Base-by-base conservation (phyloP, 2,888 invertebrate species). In the Tridacna gigas region DNA sequence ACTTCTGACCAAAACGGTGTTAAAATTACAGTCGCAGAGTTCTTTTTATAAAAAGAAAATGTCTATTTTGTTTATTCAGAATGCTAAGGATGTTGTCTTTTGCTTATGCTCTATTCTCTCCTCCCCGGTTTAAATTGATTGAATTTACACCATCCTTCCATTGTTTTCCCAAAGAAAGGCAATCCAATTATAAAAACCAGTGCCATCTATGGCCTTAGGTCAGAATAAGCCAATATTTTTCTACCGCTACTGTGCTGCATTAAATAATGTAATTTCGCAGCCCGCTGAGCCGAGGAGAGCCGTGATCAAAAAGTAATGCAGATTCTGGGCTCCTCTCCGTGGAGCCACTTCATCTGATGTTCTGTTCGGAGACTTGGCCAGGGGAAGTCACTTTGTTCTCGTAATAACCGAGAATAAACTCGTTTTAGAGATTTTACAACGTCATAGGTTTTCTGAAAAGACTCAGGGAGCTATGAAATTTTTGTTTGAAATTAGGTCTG, bases 181-280 rank as follows among this genome's bases (percentile, higher is more conserved):
- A 86, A 86, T 86, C 86, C 79, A 83, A 86, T 86, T 83, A 79
- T 48, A 67, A 51, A 37, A 56, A 18, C 45, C 47, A 71, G 66
- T 77, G 51, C 80, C 74, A 47, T 26, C 48, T 28, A 25, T 73
- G 76, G 82, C 86, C 82, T 65, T 51, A 63, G 86, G 86, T 84
- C 86, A 83, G 76, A 77, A 65, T 20, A 71, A 82, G 45, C 86
- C 79, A 51, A 47, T 67, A 74, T 76, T 82, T 77, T 77, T 77
- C 67, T 73, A 63, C 60, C 71, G 77, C 69, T 79, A 77, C 73
- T 76, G 83, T 74, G 77, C 80, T 77, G 79, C 83, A 88, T 88
- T 83, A 88, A 85, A 88, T 88, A 88, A 88, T 88, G 85, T 88
- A 88, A 88, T 88, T 88, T 88, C 82, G 77, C 85, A 82, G 84